phyloP scores from a whole-genome alignment of 2,113 vertebrate genomes.

The Morone saxatilis region DNA sequence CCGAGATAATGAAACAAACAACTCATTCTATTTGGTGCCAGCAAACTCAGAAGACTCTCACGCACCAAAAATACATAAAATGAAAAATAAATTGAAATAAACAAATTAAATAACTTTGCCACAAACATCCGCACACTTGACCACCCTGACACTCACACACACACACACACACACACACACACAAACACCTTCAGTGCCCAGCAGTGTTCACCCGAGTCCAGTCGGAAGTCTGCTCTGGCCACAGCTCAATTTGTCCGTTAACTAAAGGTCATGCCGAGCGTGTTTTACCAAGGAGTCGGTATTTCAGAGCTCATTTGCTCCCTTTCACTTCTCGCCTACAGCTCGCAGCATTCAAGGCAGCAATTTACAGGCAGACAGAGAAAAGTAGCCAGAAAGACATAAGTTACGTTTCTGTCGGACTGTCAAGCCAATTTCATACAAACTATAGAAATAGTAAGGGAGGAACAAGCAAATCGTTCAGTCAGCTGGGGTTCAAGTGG shows the following conservation, averaged over 20 bases:
- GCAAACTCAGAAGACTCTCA: not conserved
- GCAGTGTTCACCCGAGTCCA: slow-evolving; percentile 29
- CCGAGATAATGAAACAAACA: slow-evolving; percentile 43
- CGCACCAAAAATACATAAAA: not conserved
- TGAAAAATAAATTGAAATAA: not conserved
- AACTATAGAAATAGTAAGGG: not conserved
- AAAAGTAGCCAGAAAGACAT: slow-evolving; percentile 4
- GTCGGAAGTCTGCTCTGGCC: slow-evolving; percentile 37
- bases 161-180: not conserved
- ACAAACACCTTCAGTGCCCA: not conserved
- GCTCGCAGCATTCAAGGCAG: slow-evolving; percentile 41
- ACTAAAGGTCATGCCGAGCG: slow-evolving; percentile 72
- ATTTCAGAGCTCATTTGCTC: slow-evolving; percentile 70
- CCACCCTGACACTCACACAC: not conserved
- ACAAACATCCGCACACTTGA: not conserved
- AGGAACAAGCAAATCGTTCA: not conserved
- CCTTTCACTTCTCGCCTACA: slow-evolving; percentile 27
- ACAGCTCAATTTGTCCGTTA: slow-evolving; percentile 70
- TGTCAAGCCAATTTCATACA: slow-evolving; percentile 17
- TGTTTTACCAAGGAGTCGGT: slow-evolving; percentile 61
- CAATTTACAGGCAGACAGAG: slow-evolving; percentile 29
- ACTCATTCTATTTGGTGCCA: slow-evolving; percentile 2
- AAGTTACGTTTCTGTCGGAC: slow-evolving; percentile 8
- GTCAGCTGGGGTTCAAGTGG: not conserved
- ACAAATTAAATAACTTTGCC: not conserved